Base-by-base conservation (phyloP, 2,797 vertebrate species). In the Myripristis murdjan region DNA sequence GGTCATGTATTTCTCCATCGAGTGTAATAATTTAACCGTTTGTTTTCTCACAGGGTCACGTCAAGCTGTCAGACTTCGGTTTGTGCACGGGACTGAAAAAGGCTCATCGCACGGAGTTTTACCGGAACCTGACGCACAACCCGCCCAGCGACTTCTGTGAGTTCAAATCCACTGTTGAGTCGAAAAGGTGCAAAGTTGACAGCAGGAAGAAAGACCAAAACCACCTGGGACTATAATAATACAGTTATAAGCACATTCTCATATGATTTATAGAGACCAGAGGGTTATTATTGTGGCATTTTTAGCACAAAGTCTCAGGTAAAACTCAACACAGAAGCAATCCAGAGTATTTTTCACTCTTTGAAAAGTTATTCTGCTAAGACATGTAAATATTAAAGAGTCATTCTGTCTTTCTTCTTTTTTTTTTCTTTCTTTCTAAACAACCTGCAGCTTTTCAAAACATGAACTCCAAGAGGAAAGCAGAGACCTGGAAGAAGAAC, bases 401-500 rank as follows among this genome's bases (percentile, higher is more conserved):
- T n/a, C 23, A 28, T 15, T 28, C 28, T 15, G 6, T 53, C 9
- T 16, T n/a, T 10, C 24, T 46, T 6, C 0, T 24, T 8, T 5
- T 1, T 43, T 31, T 15, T 48, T 24, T 54, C n/a, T 12, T 39
- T 10, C 47, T 4, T 14, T 15, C 18, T 20, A 3, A 18, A 22
- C 15, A 1, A 59, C 41, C 23, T 23, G 51, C 80, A 99, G 98
- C 98, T 11, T 99, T 99, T 92, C 98, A 99, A 91, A 99, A 99
- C 70, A 99, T 99, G 98, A 99, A 99, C 86, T 99, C 98, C 1
- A 99, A 99, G 90, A 95, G 98, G 89, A 99, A 99, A 96, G 98
- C 98, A 80, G 98, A 99, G 83, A 99, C 98, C 0, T 99, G 98
- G 98, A 99, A 99, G 92, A 99, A 98, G 87, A 99, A 99, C 89